Percentiles rank a stretch among this genome's conserved stretches.
Evolutionary conservation across 2,113 vertebrate species (phyloP).

Genomic region (Meles meles): DNA sequence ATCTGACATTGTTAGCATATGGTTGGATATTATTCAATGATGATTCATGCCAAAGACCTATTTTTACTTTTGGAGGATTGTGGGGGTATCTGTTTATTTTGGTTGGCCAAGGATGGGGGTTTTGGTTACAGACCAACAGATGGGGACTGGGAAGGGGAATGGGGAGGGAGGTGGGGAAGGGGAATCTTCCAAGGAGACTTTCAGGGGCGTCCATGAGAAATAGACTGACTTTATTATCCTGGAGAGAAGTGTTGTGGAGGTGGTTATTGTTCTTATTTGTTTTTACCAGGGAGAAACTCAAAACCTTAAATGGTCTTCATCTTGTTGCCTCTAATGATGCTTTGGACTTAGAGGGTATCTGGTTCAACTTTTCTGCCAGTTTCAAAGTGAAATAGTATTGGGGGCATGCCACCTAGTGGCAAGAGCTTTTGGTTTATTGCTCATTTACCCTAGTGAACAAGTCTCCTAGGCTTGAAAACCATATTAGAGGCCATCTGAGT

Average conservation of each 20-base stretch:
- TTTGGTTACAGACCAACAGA: not conserved
- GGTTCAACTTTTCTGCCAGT: not conserved
- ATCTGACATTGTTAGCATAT: not conserved
- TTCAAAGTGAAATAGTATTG: slow-evolving; percentile 72
- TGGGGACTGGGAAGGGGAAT: too few species aligned
- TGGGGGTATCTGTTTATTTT: not conserved
- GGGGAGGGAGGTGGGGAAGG: not conserved
- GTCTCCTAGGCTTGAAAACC: not conserved
- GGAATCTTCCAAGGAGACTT: not conserved
- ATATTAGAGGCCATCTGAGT: not conserved
- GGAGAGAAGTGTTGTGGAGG: not conserved
- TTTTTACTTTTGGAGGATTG: not conserved
- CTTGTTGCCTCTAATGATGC: not conserved
- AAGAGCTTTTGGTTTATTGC: not conserved
- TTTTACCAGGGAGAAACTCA: slow-evolving; percentile 33
- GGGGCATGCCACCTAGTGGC: slow-evolving; percentile 84
- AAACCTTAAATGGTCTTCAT: not conserved
- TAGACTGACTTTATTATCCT: not conserved
- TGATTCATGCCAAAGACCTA: not conserved
- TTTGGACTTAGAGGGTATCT: not conserved
- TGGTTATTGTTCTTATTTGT: not conserved
- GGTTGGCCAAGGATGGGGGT: not conserved
- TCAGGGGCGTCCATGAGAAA: not conserved
- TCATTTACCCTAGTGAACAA: not conserved
- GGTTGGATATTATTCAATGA: not conserved